Conservation (phyloP, 2,888 invertebrate species). For the Perithous albicinctus region DNA sequence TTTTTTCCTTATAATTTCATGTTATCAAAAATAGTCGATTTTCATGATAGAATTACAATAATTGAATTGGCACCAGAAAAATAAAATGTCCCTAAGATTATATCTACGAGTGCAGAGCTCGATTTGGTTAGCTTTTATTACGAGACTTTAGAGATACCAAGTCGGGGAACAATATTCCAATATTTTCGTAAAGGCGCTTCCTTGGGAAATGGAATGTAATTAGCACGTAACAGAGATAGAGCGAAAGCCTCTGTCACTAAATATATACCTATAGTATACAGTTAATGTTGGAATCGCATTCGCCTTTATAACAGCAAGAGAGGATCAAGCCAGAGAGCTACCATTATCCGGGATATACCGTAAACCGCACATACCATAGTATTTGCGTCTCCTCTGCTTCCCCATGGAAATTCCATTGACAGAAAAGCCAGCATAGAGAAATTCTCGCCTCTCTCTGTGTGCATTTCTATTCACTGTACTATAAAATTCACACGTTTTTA, state of each 20-base stretch:
- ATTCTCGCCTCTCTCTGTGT: background rate
- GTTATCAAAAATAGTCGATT: background rate
- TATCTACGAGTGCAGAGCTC: too few relatives aligned
- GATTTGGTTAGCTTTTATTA: background rate
- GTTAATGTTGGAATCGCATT: constrained; percentile 1
- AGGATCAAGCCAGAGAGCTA: constrained; percentile 15
- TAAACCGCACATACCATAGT: background rate
- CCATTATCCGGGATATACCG: constrained; percentile 22
- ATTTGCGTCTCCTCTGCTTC: background rate
- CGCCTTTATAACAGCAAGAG: constrained; percentile 8
- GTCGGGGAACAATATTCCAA: background rate
- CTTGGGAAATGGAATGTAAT: constrained; percentile 10
- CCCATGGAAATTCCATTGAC: background rate
- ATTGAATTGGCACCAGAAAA: background rate
- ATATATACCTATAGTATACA: background rate
- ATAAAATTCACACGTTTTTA: background rate
- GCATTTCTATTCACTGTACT: background rate
- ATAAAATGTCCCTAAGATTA: background rate
- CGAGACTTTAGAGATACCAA: background rate
- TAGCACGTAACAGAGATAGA: background rate
- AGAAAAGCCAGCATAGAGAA: background rate
- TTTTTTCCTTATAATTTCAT: too few relatives aligned
- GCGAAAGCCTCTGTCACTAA: background rate
- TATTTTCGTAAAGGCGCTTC: background rate
- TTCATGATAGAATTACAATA: background rate